Conservation (phyloP, 2,797 vertebrate genomes). For the Sebastes umbrosus region DNA sequence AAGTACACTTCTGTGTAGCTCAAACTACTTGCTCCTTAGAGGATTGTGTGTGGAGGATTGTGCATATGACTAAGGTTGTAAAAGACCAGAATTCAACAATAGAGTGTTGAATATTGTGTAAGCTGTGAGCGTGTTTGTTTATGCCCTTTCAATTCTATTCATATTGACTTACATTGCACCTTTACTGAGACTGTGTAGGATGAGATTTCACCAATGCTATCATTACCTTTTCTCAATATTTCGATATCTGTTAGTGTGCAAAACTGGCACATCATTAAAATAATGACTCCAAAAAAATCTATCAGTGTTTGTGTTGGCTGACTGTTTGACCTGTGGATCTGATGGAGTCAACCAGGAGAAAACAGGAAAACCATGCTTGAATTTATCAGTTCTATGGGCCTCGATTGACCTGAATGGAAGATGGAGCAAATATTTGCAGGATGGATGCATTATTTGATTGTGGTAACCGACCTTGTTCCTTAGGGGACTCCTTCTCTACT, state of each 20-base stretch:
- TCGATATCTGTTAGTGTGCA: background rate
- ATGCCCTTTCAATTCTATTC: background rate
- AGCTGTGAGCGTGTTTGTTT: background rate
- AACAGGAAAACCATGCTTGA: background rate
- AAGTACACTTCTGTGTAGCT: conserved; percentile 15
- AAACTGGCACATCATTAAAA: background rate
- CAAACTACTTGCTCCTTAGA: background rate
- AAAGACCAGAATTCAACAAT: background rate
- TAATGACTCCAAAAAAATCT: background rate
- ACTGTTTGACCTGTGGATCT: background rate
- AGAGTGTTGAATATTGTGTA: background rate
- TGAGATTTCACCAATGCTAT: background rate
- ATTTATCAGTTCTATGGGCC: background rate
- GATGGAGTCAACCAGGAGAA: background rate
- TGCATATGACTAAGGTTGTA: background rate
- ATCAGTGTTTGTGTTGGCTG: background rate
- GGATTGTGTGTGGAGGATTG: background rate
- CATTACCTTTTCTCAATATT: background rate
- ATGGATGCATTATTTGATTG: background rate
- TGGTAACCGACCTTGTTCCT: too few relatives aligned
- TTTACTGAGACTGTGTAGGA: background rate
- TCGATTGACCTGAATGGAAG: background rate
- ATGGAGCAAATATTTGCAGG: background rate
- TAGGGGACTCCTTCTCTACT: too few relatives aligned
- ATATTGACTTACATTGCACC: background rate